A percentile compares a stretch with the other conserved stretches of the same genome.
Conservation (phyloP, 2,888 invertebrate genomes). For the Monopis laevigella region DNA sequence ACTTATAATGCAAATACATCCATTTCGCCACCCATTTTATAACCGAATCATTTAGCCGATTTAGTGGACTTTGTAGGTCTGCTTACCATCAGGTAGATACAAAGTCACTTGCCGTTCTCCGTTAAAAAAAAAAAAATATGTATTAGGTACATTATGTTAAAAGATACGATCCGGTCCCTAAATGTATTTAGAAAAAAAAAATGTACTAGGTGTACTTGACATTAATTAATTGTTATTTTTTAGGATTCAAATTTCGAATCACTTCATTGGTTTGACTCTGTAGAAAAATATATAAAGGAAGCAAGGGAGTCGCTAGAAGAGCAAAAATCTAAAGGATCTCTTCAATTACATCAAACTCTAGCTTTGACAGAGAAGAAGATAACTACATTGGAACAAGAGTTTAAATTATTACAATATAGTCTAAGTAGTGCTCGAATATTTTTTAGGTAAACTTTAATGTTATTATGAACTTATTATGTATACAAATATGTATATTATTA, state of each 20-base stretch:
- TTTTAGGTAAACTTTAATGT: constrained; percentile 76
- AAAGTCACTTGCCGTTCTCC: too few relatives aligned
- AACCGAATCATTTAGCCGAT: too few relatives aligned
- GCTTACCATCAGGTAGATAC: too few relatives aligned
- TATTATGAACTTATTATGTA: not conserved
- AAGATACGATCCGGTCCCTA: too few relatives aligned
- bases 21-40: too few relatives aligned
- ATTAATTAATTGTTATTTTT: constrained; percentile 25
- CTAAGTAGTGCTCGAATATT: constrained; percentile 95
- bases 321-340: constrained; percentile 77
- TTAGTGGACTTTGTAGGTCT: too few relatives aligned
- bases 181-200: too few relatives aligned
- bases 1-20: too few relatives aligned
- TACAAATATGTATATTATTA: not conserved
- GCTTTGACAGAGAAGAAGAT: constrained; percentile 89
- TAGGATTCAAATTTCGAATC: constrained; percentile 84
- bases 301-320: constrained; percentile 68
- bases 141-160: too few relatives aligned
- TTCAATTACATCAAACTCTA: constrained; percentile 92
- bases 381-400: constrained; percentile 78
- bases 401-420: constrained; percentile 89
- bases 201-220: too few relatives aligned
- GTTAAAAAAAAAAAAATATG: too few relatives aligned
- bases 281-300: constrained; percentile 74
- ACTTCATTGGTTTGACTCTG: constrained; percentile 94